phyloP scores from a whole-genome alignment of 2,113 vertebrate species.

The Zosterops borbonicus region DNA sequence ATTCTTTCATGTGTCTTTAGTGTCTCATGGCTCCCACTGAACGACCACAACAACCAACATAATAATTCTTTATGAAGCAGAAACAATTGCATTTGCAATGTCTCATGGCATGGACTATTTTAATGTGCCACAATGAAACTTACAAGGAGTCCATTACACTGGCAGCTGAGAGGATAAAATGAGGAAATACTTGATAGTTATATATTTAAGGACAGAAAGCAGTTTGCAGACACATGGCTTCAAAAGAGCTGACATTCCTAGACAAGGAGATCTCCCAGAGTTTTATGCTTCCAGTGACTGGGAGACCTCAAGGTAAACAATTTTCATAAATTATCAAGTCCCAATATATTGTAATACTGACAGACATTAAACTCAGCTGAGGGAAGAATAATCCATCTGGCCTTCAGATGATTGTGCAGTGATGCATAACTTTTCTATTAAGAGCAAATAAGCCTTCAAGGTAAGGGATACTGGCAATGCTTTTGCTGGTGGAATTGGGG shows the following conservation, averaged over 20 bases:
- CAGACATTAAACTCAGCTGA: background rate
- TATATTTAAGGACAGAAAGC: background rate
- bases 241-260: background rate
- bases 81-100: background rate
- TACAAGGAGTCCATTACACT: background rate
- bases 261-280: background rate
- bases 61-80: background rate
- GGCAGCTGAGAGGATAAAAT: background rate
- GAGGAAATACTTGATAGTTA: background rate
- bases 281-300: background rate
- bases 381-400: background rate
- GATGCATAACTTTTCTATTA: background rate
- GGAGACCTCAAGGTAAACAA: background rate
- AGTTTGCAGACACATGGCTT: fast-evolving
- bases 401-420: background rate
- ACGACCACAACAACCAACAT: background rate
- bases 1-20: background rate
- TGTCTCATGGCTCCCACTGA: background rate
- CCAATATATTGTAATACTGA: background rate
- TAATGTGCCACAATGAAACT: background rate
- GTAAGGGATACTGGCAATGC: background rate
- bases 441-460: background rate
- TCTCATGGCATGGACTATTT: background rate
- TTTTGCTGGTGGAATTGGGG: background rate
- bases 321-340: background rate